Percentiles rank a stretch among this genome's conserved stretches.
Evolutionary conservation across 2,113 vertebrate genomes (phyloP).

Genomic region (Cheirogaleus medius): DNA sequence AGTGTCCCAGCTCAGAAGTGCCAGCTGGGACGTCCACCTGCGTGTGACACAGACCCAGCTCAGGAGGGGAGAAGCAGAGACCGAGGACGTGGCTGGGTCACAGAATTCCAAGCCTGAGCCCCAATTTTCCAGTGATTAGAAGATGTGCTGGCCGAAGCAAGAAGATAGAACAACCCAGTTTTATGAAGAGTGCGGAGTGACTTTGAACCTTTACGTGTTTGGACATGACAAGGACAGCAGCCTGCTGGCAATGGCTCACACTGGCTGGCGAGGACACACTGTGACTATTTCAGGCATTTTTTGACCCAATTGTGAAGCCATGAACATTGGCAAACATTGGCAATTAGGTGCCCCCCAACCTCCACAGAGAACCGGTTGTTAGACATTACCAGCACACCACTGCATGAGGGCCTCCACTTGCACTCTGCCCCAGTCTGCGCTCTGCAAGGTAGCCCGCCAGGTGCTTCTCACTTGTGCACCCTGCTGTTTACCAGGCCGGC

Average conservation of each 20-base stretch:
- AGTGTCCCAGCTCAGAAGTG: neutral
- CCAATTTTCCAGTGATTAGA: neutral
- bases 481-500: too few species aligned
- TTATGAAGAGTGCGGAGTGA: neutral
- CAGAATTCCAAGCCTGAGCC: neutral
- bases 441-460: accelerated
- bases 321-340: accelerated
- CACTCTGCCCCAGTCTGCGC: accelerated
- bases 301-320: accelerated
- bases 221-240: accelerated
- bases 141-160: neutral
- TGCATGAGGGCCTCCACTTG: accelerated
- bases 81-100: accelerated
- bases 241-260: accelerated
- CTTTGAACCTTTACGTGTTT: too few species aligned
- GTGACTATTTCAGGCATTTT: too few species aligned
- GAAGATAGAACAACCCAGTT: neutral
- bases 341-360: accelerated
- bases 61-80: accelerated
- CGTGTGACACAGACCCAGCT: neutral
- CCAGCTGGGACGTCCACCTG: accelerated
- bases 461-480: too few species aligned
- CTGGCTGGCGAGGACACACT: accelerated
- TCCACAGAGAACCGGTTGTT: too few species aligned
- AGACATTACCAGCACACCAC: accelerated